A percentile compares a stretch with the other conserved stretches of the same genome.
Conservation (phyloP, 2,113 vertebrate genomes). For the Embiotoca jacksoni region DNA sequence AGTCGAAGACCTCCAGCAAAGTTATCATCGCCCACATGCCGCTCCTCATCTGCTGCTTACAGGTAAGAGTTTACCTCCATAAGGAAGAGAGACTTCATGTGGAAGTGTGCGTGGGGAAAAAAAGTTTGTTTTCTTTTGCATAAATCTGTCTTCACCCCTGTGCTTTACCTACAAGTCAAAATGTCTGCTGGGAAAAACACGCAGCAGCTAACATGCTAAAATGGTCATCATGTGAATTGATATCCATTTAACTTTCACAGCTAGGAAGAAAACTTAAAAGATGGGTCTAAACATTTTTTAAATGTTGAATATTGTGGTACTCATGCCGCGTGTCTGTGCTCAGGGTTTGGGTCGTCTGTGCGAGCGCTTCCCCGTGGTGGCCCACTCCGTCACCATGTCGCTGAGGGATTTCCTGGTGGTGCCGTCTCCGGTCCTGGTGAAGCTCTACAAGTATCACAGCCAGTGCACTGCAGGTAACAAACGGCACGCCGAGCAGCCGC, state of each 20-base stretch:
- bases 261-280: no score
- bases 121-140: no score
- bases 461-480: slow-evolving; percentile 92
- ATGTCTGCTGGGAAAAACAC: no score
- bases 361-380: slow-evolving; percentile 95
- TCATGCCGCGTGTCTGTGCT: slow-evolving; percentile 2
- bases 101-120: no score
- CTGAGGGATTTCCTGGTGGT: slow-evolving; percentile 96
- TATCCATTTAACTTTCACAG: no score
- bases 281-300: no score
- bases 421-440: slow-evolving; percentile 97
- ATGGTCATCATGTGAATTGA: no score
- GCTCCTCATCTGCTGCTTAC: slow-evolving; percentile 96
- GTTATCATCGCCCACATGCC: slow-evolving; percentile 99
- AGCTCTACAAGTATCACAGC: slow-evolving; percentile 98
- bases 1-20: slow-evolving; percentile 99
- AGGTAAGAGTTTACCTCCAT: slow-evolving; percentile 82
- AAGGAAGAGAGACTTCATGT: background rate
- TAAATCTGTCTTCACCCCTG: no score
- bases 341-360: slow-evolving; percentile 96
- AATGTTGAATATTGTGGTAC: background rate
- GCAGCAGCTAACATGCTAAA: no score
- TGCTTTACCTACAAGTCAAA: no score
- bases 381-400: slow-evolving; percentile 95
- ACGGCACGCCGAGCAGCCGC: background rate